phyloP scores from a whole-genome alignment of 2,888 invertebrate genomes.

The Calameuta pallipes region DNA sequence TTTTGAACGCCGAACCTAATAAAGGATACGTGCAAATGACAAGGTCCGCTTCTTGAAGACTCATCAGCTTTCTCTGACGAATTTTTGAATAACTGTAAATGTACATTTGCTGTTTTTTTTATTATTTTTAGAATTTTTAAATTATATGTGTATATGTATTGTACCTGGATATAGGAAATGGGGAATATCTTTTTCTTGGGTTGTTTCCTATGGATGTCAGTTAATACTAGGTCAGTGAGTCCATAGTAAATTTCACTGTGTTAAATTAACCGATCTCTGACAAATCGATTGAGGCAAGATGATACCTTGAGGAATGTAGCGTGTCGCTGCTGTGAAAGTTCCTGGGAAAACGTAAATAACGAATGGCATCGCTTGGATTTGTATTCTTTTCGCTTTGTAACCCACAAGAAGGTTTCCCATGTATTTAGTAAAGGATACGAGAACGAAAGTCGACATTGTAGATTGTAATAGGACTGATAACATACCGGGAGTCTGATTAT shows the following conservation, averaged over 20 bases:
- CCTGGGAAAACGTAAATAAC: slow-evolving; percentile 7
- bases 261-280: slow-evolving; percentile 54
- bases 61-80: not conserved
- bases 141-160: not conserved
- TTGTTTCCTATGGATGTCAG: not conserved
- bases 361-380: slow-evolving; percentile 4
- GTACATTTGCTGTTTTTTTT: not conserved
- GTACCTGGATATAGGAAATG: not conserved
- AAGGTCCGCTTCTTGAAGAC: not conserved
- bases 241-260: slow-evolving; percentile 48
- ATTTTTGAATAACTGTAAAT: not conserved
- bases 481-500: slow-evolving; percentile 21
- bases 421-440: not conserved
- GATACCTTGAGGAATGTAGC: slow-evolving; percentile 51
- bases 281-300: slow-evolving; percentile 56
- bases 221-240: not conserved
- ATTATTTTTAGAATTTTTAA: not conserved
- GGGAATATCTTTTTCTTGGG: not conserved
- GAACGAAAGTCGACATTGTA: not conserved
- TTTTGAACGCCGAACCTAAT: not conserved
- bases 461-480: slow-evolving; percentile 9
- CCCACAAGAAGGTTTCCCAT: not conserved
- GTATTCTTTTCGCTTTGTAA: slow-evolving; percentile 9
- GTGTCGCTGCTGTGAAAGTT: slow-evolving; percentile 51
- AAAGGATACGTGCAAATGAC: not conserved